Conservation (phyloP, 2,113 vertebrate species). For the Catharus fuscescens region DNA sequence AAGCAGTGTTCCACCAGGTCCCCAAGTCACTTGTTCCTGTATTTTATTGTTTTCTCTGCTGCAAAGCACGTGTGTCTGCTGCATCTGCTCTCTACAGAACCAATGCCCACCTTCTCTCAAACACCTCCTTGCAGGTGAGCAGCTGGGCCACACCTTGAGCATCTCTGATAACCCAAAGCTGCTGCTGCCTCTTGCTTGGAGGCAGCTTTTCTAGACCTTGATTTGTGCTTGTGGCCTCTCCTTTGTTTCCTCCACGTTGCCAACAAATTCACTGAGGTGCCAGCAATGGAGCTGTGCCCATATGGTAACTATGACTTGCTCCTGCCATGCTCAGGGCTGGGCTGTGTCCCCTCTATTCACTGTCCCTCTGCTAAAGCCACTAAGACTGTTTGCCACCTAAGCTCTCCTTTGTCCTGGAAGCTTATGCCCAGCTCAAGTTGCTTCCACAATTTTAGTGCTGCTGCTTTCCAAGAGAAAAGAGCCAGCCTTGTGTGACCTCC, state of each 20-base stretch:
- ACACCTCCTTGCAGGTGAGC: not conserved
- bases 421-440: not conserved
- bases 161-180: not conserved
- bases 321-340: not conserved
- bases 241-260: not conserved
- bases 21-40: accelerated
- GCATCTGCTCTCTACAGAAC: not conserved
- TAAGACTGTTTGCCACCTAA: constrained; percentile 6
- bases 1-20: not conserved
- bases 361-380: not conserved
- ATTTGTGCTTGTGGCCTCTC: not conserved
- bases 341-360: not conserved
- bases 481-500: not conserved
- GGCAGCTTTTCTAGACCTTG: not conserved
- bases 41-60: not conserved
- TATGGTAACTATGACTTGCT: not conserved
- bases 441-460: constrained; percentile 23
- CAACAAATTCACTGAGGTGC: not conserved
- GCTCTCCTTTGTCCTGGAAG: constrained; percentile 15
- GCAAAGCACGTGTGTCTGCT: not conserved
- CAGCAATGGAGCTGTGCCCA: not conserved
- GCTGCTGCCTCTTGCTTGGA: not conserved
- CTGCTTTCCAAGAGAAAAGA: not conserved
- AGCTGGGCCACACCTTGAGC: not conserved
- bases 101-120: not conserved